A percentile compares a stretch with the other conserved stretches of the same genome.
phyloP scores from a whole-genome alignment of 2,113 vertebrate species.

The Trochalopteron elliotii region DNA sequence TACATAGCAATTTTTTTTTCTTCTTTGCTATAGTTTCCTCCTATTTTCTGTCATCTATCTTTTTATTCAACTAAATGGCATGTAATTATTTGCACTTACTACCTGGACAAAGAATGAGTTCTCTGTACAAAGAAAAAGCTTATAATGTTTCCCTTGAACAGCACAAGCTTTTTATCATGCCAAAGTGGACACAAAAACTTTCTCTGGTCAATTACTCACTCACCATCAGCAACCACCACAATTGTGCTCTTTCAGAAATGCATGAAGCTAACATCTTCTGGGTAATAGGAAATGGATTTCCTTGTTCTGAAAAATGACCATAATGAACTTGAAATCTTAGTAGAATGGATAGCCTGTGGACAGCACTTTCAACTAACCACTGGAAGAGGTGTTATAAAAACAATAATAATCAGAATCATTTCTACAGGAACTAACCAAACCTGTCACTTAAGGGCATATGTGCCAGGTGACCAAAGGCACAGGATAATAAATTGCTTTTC shows the following conservation, averaged over 20 bases:
- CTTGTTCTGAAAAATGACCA: constrained; percentile 25
- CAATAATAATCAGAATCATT: constrained; percentile 12
- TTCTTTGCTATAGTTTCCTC: background rate
- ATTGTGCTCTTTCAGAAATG: constrained; percentile 8
- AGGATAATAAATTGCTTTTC: background rate
- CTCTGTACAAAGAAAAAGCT: constrained; percentile 1
- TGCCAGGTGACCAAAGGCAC: background rate
- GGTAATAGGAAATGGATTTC: constrained; percentile 47
- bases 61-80: constrained; percentile 25
- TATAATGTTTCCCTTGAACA: constrained; percentile 23
- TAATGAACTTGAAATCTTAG: constrained; percentile 45
- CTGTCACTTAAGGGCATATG: background rate
- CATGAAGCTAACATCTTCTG: background rate
- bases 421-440: background rate
- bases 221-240: background rate
- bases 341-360: background rate
- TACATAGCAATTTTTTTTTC: background rate
- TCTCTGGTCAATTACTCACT: constrained; percentile 43
- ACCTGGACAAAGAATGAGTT: constrained; percentile 30
- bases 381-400: constrained; percentile 17
- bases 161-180: constrained; percentile 1
- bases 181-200: constrained; percentile 13
- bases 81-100: constrained; percentile 41
- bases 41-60: constrained; percentile 26
- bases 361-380: background rate